phyloP scores from a whole-genome alignment of 2,113 vertebrate species.

The Oreochromis aureus region DNA sequence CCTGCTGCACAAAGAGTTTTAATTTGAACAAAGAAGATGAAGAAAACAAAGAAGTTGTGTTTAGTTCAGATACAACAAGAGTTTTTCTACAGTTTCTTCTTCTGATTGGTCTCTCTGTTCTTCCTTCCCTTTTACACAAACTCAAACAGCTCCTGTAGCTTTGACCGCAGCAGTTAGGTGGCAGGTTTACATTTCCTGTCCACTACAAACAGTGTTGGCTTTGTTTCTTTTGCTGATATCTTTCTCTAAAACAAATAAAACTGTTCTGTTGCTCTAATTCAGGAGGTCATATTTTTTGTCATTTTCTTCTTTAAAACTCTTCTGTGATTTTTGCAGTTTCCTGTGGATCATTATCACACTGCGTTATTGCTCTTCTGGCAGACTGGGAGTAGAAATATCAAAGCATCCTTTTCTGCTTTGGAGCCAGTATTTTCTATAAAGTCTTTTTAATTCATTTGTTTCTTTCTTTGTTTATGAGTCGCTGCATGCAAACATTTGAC shows the following conservation, averaged over 20 bases:
- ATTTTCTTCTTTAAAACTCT: too few species aligned
- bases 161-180: background rate
- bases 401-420: too few species aligned
- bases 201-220: background rate
- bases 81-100: background rate
- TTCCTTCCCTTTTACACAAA: background rate
- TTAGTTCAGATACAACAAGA: accelerated
- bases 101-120: background rate
- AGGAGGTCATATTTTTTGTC: too few species aligned
- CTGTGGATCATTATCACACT: too few species aligned
- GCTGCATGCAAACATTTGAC: background rate
- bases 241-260: accelerated
- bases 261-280: background rate
- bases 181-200: accelerated
- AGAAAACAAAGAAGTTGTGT: too few species aligned
- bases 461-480: background rate
- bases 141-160: background rate
- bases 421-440: too few species aligned
- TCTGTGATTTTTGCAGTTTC: too few species aligned
- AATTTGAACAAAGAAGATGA: too few species aligned
- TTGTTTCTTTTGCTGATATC: background rate
- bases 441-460: too few species aligned
- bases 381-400: too few species aligned
- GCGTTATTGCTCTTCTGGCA: too few species aligned
- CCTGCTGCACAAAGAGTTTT: too few species aligned